A percentile compares a stretch with the other conserved stretches of the same genome.
Conservation (phyloP, 2,113 vertebrate species). For the Hydrolagus affinis region DNA sequence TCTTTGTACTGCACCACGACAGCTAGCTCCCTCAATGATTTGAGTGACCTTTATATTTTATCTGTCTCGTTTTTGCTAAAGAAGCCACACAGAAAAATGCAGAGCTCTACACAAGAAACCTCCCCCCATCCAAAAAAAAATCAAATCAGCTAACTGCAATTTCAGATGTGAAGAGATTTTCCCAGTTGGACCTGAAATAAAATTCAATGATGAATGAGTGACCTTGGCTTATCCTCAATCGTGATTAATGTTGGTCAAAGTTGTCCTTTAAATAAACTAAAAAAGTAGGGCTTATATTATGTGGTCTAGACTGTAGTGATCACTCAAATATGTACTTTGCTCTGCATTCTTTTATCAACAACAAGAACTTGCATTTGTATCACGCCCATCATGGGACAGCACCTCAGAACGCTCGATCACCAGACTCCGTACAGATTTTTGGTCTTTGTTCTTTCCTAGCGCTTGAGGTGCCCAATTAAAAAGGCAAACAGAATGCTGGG, state of each 20-base stretch:
- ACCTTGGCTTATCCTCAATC: constrained; percentile 15
- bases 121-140: background rate
- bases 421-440: background rate
- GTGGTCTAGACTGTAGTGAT: background rate
- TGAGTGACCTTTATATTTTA: too few species aligned
- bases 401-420: too few species aligned
- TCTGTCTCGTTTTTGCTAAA: background rate
- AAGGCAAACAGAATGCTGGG: too few species aligned
- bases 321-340: background rate
- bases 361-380: too few species aligned
- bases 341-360: too few species aligned
- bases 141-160: constrained; percentile 1
- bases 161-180: background rate
- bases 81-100: background rate
- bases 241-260: constrained; percentile 7
- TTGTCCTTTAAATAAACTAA: constrained; percentile 13
- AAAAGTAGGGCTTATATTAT: background rate
- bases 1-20: too few species aligned
- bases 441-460: background rate
- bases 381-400: too few species aligned
- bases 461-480: too few species aligned
- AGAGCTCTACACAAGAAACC: background rate
- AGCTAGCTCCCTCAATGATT: too few species aligned
- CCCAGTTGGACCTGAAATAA: background rate
- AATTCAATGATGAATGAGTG: constrained; percentile 12